phyloP scores from a whole-genome alignment of 2,113 vertebrate species.

The Plecturocebus donacophilus region DNA sequence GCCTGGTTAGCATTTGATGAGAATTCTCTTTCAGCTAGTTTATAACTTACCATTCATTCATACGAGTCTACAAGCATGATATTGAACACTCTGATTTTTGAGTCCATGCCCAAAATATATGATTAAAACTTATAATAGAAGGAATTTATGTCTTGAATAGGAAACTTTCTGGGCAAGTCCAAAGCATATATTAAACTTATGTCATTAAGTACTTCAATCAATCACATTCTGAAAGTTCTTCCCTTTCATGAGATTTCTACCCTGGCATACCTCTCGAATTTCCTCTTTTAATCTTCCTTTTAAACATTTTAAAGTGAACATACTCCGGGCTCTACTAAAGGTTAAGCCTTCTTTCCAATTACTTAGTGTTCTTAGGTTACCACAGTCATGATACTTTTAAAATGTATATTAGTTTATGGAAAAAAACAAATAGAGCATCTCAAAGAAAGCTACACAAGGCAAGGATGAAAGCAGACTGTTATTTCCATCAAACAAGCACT shows the following conservation, averaged over 20 bases:
- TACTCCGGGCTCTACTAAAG: neutral
- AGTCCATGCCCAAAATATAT: neutral
- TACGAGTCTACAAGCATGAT: neutral
- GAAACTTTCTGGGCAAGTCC: neutral
- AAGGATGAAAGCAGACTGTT: conserved; percentile 14
- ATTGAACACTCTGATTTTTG: neutral
- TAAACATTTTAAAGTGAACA: neutral
- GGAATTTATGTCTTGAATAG: conserved; percentile 1
- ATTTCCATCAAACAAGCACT: conserved; percentile 51
- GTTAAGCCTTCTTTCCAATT: neutral
- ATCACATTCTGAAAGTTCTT: neutral
- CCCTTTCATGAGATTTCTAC: neutral
- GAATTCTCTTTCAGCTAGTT: neutral
- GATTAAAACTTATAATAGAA: neutral
- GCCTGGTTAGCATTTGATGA: conserved; percentile 41
- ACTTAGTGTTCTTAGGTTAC: neutral
- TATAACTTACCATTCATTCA: neutral
- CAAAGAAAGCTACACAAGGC: neutral
- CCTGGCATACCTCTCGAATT: neutral
- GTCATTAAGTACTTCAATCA: neutral
- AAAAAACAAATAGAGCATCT: conserved; percentile 31
- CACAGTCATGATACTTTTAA: neutral
- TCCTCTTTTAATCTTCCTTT: neutral
- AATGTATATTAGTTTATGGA: conserved; percentile 25
- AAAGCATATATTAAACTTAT: neutral